Evolutionary conservation across 2,113 vertebrate genomes (phyloP), one percentile per base, ranked within the genome.

Genomic region (Psophia crepitans): DNA sequence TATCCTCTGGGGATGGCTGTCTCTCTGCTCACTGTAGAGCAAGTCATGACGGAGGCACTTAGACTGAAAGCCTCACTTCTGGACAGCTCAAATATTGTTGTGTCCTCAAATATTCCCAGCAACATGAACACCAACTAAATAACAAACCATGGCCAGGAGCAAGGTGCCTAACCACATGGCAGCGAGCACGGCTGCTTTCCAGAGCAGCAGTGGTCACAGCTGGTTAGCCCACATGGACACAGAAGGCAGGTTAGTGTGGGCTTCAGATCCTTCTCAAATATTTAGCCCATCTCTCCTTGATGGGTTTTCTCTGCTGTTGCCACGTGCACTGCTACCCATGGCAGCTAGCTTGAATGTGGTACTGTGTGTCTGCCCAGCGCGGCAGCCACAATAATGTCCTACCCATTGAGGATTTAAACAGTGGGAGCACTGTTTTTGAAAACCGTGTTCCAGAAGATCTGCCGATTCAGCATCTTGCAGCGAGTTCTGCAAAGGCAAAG

Each of bases 391-490:
- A 7, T 33, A 26, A 26, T 20, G 39, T 39, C 78, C 51, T 32
- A 28, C 15, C 39, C 75, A 0, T 6, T 30, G 24, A 89, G 60
- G 69, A 84, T 63, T 88, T 46, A 43, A 80, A 58, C 21, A 56
- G 12, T 19, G 41, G 69, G 39, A 84, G 48, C 2, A 0, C 80
- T 71, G 30, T 37, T 60, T 90, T 58, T 69, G 1, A 51, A 35
- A 22, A 91, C 44, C 37, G 10, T 15, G 30, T 76, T 82, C n/a
- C 57, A 83, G 77, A 84, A 90, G 58, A 91, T 65, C 63, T 96
- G 96, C 84, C 84, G 19, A 80, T 84, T 95, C 94, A 97, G 93
- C 96, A 77, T 48, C 91, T 92, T 82, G 39, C 70, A 85, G 58
- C 2, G 4, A 85, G 46, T 87, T 89, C 74, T 89, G 65, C 89